Percentiles rank a stretch among this genome's conserved stretches.
phyloP scores from a whole-genome alignment of 2,113 vertebrate species.

The Zingel zingel region DNA sequence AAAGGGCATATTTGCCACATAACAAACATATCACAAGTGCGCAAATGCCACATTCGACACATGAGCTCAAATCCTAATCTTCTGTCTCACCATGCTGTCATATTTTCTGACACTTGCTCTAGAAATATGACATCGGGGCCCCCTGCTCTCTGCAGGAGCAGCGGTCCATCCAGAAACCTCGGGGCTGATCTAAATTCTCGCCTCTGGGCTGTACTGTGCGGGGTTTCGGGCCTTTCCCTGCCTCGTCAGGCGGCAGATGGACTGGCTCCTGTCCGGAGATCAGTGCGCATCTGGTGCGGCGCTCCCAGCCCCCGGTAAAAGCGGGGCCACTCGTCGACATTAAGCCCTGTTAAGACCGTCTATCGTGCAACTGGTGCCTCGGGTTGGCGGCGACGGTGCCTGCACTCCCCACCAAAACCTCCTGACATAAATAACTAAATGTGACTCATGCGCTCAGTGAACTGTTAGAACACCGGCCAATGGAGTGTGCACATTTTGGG shows the following conservation, averaged over 20 bases:
- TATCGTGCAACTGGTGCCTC: conserved; percentile 84
- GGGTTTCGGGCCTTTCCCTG: conserved; percentile 70
- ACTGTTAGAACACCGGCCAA: neutral
- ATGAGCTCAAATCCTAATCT: conserved; percentile 22
- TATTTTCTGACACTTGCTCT: conserved; percentile 40
- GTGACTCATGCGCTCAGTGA: neutral
- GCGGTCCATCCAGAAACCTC: conserved; percentile 56
- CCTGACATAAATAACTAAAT: neutral
- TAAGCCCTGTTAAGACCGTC: conserved; percentile 80
- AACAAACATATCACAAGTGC: neutral
- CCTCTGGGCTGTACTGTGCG: conserved; percentile 67
- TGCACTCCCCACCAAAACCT: conserved; percentile 26
- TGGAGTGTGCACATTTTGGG: neutral
- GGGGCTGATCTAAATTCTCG: conserved; percentile 74
- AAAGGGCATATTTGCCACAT: neutral
- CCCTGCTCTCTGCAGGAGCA: conserved; percentile 40
- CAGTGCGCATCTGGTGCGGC: conserved; percentile 85
- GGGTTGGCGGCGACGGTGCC: conserved; percentile 39
- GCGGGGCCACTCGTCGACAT: conserved; percentile 65
- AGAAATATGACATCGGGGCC: conserved; percentile 35
- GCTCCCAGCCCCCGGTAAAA: conserved; percentile 67
- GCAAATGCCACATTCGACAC: neutral
- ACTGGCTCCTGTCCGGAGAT: conserved; percentile 81
- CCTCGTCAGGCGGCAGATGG: conserved; percentile 86
- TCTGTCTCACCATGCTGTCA: conserved; percentile 27